Percentiles rank a stretch among this genome's conserved stretches.
Evolutionary conservation across 2,113 vertebrate species (phyloP).

Genomic region (Microcebus jonahi): DNA sequence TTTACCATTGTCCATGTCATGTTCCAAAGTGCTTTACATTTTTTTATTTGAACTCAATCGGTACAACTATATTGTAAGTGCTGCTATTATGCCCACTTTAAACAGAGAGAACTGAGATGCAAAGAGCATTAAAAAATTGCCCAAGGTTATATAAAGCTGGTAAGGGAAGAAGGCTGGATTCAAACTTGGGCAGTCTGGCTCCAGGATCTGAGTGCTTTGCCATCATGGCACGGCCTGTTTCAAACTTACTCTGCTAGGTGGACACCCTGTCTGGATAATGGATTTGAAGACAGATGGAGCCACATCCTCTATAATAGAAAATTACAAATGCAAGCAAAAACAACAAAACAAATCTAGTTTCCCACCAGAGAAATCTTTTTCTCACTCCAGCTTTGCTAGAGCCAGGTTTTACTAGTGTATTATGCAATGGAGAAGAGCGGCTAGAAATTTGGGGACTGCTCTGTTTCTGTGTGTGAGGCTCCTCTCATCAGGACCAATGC

Average conservation of each 20-base stretch:
- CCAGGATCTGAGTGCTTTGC: not conserved
- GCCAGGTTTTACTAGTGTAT: not conserved
- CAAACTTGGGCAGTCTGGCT: not conserved
- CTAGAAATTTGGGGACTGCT: not conserved
- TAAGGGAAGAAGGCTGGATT: not conserved
- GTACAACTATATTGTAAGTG: not conserved
- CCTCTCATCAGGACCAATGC: not conserved
- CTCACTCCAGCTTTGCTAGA: not conserved
- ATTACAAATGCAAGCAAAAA: not conserved
- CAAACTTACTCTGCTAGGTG: not conserved
- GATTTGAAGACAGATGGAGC: constrained; percentile 14
- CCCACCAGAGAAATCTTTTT: not conserved
- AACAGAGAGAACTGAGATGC: not conserved
- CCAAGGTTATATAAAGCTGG: not conserved
- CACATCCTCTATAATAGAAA: not conserved
- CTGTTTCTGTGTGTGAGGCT: not conserved
- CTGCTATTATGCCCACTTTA: not conserved
- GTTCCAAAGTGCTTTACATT: not conserved
- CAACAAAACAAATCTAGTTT: constrained; percentile 7
- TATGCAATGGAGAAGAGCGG: not conserved
- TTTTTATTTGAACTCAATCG: not conserved
- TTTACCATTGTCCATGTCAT: not conserved
- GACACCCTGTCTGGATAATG: not conserved
- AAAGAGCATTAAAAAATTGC: not conserved
- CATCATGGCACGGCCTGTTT: not conserved